Evolutionary conservation across 2,797 vertebrate genomes (phyloP).

Genomic region (Pseudochirops cupreus): DNA sequence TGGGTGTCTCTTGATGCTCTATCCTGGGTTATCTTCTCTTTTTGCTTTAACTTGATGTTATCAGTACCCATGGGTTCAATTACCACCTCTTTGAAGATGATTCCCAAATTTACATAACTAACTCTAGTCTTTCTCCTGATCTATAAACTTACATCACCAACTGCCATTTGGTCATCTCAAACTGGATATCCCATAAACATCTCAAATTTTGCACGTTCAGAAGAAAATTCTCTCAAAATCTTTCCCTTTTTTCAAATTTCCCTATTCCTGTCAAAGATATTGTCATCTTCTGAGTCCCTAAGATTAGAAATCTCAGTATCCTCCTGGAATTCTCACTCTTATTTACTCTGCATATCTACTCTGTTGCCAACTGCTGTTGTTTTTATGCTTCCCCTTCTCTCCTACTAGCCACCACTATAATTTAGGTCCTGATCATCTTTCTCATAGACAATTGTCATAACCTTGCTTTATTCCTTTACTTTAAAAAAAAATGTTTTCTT

Average conservation of each 20-base stretch:
- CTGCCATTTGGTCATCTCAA: background rate
- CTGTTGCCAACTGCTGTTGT: background rate
- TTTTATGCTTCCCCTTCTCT: background rate
- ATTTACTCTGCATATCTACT: background rate
- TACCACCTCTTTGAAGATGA: background rate
- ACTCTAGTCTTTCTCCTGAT: background rate
- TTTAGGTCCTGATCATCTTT: background rate
- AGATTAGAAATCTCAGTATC: background rate
- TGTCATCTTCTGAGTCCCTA: background rate
- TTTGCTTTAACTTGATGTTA: background rate
- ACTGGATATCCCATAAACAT: background rate
- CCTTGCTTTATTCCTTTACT: background rate
- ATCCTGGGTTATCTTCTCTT: background rate
- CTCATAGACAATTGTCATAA: background rate
- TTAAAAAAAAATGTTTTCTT: background rate
- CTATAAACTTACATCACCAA: background rate
- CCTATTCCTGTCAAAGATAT: background rate
- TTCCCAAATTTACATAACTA: background rate
- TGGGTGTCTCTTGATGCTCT: background rate
- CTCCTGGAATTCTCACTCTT: background rate
- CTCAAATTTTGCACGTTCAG: background rate
- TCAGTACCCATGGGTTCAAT: background rate
- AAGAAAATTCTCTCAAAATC: background rate
- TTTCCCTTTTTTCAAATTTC: background rate
- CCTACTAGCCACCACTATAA: background rate